phyloP scores from a whole-genome alignment of 35 echinoderm and acorn worm species.

The Nesometra sesokonis region DNA sequence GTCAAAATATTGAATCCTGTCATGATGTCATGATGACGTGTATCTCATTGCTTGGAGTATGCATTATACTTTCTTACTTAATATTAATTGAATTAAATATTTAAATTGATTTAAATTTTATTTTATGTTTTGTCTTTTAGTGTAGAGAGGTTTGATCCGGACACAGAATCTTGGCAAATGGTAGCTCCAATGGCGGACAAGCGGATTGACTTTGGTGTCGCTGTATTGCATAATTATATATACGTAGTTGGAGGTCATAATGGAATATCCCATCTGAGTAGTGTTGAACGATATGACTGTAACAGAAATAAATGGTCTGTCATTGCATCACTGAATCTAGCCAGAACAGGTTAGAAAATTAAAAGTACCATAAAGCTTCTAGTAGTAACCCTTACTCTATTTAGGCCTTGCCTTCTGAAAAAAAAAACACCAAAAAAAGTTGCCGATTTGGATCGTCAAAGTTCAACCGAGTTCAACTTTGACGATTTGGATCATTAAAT shows the following conservation, averaged over 20 bases:
- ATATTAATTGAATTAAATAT: no score
- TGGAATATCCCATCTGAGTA: conserved; percentile 65
- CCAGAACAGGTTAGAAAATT: conserved; percentile 43
- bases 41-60: no score
- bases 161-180: conserved; percentile 63
- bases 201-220: conserved; percentile 89
- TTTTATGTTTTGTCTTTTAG: conserved; percentile 13
- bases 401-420: no score
- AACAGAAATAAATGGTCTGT: conserved; percentile 66
- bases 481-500: no score
- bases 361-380: no score
- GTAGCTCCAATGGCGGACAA: conserved; percentile 77
- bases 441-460: no score
- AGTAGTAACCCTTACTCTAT: no score
- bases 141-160: conserved; percentile 80
- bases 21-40: no score
- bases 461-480: no score
- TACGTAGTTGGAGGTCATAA: conserved; percentile 97
- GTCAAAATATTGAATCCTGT: no score
- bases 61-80: no score
- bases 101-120: neutral
- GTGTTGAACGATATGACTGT: conserved; percentile 82
- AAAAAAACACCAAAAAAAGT: no score
- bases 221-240: conserved; percentile 69
- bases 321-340: conserved; percentile 52